A percentile compares a stretch with the other conserved stretches of the same genome.
phyloP scores from a whole-genome alignment of 2,113 vertebrate genomes.

The Toxostoma redivivum region DNA sequence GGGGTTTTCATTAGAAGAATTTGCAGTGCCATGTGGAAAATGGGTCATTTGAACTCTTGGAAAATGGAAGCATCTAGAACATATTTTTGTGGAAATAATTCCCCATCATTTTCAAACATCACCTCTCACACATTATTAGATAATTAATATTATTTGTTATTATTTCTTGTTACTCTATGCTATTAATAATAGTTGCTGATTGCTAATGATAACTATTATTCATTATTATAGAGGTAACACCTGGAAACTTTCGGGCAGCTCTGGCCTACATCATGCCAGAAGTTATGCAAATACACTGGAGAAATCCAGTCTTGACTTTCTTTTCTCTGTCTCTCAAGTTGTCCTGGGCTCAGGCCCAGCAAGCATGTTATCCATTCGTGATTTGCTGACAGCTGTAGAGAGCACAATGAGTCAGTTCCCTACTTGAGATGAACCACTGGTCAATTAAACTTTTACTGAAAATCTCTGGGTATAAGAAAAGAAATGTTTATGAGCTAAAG shows the following conservation, averaged over 20 bases:
- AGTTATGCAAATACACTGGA: not conserved
- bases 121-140: not conserved
- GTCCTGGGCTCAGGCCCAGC: not conserved
- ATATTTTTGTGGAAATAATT: not conserved
- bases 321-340: not conserved
- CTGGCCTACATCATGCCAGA: not conserved
- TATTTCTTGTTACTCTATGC: not conserved
- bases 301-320: not conserved
- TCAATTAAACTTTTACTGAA: not conserved
- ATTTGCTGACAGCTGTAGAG: constrained; percentile 9
- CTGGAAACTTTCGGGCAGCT: not conserved
- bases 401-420: not conserved
- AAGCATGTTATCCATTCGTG: not conserved
- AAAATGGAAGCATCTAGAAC: not conserved
- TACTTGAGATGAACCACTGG: not conserved
- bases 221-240: not conserved
- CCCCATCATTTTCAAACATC: not conserved
- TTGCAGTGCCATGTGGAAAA: not conserved
- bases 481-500: constrained; percentile 24
- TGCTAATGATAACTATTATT: not conserved
- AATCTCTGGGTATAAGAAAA: constrained; percentile 11
- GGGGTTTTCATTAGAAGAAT: not conserved
- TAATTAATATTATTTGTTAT: not conserved
- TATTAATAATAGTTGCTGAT: not conserved
- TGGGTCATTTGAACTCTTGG: not conserved